phyloP scores from a whole-genome alignment of 2,888 invertebrate genomes.

The Oxytorus armatus region DNA sequence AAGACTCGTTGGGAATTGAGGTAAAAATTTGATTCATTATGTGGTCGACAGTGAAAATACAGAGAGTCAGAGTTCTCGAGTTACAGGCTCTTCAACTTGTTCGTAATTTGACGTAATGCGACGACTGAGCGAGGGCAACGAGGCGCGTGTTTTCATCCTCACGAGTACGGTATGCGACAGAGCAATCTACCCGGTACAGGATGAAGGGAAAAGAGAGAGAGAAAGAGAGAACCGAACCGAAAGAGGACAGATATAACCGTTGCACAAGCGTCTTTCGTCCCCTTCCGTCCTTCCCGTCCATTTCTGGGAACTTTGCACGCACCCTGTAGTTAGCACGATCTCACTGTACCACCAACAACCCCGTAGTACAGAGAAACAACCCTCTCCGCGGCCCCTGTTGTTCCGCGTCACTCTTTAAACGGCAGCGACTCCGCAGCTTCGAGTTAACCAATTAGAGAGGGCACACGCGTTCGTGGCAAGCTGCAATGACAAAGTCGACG shows the following conservation, averaged over 20 bases:
- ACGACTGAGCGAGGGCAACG: conserved; percentile 8
- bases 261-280: conserved; percentile 40
- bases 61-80: no score
- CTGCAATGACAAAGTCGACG: conserved; percentile 62
- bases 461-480: conserved; percentile 63
- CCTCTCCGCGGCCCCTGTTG: conserved; percentile 28
- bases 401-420: conserved; percentile 67
- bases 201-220: conserved; percentile 1
- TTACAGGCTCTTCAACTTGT: no score
- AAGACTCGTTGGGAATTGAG: no score
- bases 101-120: no score
- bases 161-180: conserved; percentile 4
- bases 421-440: conserved; percentile 47
- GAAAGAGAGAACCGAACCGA: conserved; percentile 12
- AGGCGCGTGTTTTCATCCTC: conserved; percentile 42
- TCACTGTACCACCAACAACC: conserved; percentile 26
- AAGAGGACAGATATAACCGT: conserved; percentile 51
- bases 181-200: not conserved
- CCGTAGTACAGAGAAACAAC: not conserved
- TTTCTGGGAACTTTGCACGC: conserved; percentile 30
- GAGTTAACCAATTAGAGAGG: conserved; percentile 70
- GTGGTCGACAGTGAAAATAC: no score
- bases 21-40: no score
- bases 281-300: not conserved
- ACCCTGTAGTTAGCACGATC: conserved; percentile 66